Percentiles rank a stretch among this genome's conserved stretches.
Conservation (phyloP, 2,888 invertebrate genomes). For the Andricus quercusramuli region DNA sequence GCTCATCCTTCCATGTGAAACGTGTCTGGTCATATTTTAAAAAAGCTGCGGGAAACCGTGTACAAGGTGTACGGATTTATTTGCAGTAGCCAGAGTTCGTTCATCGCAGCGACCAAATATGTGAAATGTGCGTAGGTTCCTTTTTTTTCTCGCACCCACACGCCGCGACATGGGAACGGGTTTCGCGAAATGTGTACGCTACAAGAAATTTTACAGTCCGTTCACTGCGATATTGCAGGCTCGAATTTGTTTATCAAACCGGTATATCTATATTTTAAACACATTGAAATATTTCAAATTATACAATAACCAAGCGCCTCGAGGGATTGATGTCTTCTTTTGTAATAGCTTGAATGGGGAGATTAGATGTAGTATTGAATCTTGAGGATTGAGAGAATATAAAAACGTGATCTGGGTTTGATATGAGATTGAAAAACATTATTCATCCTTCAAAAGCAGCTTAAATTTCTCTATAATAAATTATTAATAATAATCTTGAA, state of each 20-base stretch:
- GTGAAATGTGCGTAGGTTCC: slow-evolving; percentile 51
- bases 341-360: not conserved
- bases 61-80: slow-evolving; percentile 18
- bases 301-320: not conserved
- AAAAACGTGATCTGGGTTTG: not conserved
- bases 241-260: slow-evolving; percentile 47
- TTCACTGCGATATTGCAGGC: slow-evolving; percentile 47
- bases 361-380: not conserved
- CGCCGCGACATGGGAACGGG: slow-evolving; percentile 49
- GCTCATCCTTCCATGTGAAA: not conserved
- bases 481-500: not conserved
- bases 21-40: not conserved
- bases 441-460: not conserved
- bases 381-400: not conserved
- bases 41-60: slow-evolving; percentile 23
- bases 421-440: slow-evolving; percentile 1
- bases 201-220: slow-evolving; percentile 49
- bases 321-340: slow-evolving; percentile 19
- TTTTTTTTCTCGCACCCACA: slow-evolving; percentile 55
- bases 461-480: not conserved
- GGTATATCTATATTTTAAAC: not conserved
- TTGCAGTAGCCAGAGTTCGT: slow-evolving; percentile 37
- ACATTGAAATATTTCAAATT: not conserved
- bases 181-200: slow-evolving; percentile 52
- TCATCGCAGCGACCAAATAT: slow-evolving; percentile 46